Conservation (phyloP, 2,113 vertebrate genomes). For the Cyanoderma ruficeps region DNA sequence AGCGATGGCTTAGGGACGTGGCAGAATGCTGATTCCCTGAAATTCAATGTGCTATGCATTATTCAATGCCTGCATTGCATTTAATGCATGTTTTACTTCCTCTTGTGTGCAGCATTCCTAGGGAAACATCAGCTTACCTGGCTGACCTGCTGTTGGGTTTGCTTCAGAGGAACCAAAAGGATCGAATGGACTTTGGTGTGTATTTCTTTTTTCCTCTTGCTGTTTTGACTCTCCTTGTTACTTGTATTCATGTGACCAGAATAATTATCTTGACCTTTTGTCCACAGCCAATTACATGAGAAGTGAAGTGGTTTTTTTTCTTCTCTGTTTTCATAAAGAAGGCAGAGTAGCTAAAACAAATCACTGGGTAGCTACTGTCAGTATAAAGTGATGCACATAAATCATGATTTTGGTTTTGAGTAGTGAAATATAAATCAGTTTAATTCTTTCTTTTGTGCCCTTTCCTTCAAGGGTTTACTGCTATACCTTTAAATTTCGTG, state of each 20-base stretch:
- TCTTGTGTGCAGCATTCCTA: conserved; percentile 82
- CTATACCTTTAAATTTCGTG: not conserved
- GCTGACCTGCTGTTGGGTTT: conserved; percentile 87
- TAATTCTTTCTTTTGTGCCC: not conserved
- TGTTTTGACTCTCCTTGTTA: not conserved
- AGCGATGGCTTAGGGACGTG: not conserved
- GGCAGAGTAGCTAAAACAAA: not conserved
- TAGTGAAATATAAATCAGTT: not conserved
- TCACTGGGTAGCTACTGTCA: not conserved
- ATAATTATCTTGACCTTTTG: conserved; percentile 7
- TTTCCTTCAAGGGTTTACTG: not conserved
- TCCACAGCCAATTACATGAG: not conserved
- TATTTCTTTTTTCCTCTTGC: not conserved
- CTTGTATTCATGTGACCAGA: not conserved
- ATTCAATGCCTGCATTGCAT: not conserved
- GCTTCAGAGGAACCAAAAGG: conserved; percentile 96
- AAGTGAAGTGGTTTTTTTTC: not conserved
- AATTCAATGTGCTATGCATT: not conserved
- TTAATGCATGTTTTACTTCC: not conserved
- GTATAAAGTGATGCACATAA: not conserved
- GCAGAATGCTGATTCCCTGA: conserved; percentile 4
- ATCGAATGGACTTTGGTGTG: conserved; percentile 95
- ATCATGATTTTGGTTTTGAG: not conserved
- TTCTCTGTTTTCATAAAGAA: not conserved
- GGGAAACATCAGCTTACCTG: conserved; percentile 91